Conservation (phyloP, 2,797 vertebrate genomes). For the Oreonectes daqikongensis region DNA sequence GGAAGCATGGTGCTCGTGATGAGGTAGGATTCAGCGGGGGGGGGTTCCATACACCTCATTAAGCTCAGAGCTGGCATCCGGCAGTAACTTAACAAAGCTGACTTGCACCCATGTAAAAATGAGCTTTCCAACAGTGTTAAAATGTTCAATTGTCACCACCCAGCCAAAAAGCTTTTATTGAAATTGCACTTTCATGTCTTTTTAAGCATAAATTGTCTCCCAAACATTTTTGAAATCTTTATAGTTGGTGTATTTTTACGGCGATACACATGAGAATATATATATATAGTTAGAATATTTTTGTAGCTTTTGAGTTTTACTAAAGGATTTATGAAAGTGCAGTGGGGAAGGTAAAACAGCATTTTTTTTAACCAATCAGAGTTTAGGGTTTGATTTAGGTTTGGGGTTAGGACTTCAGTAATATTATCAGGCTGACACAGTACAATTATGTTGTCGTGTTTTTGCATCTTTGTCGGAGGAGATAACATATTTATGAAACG, state of each 20-base stretch:
- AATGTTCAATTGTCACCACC: conserved; percentile 4
- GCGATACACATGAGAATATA: too few relatives aligned
- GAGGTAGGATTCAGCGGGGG: conserved; percentile 40
- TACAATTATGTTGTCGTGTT: too few relatives aligned
- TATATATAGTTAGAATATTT: neutral
- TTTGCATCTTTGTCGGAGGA: too few relatives aligned
- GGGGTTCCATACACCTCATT: conserved; percentile 56
- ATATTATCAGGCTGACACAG: too few relatives aligned
- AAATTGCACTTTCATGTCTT: conserved; percentile 21
- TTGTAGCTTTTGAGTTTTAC: neutral
- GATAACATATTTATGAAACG: too few relatives aligned
- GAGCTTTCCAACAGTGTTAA: neutral
- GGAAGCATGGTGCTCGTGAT: conserved; percentile 33
- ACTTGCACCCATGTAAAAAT: conserved; percentile 17
- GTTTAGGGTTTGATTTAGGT: neutral
- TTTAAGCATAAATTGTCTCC: neutral
- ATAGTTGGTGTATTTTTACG: neutral
- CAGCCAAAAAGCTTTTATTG: conserved; percentile 16
- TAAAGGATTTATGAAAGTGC: neutral
- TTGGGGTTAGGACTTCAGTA: neutral
- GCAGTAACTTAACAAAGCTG: conserved; percentile 42
- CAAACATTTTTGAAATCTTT: neutral
- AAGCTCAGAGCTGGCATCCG: conserved; percentile 45
- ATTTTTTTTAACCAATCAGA: neutral
- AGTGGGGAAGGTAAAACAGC: neutral